Percentiles rank a stretch among this genome's conserved stretches.
Evolutionary conservation across 92 coral and sea anemone genomes (phyloP).

Genomic region (Porites evermanni): DNA sequence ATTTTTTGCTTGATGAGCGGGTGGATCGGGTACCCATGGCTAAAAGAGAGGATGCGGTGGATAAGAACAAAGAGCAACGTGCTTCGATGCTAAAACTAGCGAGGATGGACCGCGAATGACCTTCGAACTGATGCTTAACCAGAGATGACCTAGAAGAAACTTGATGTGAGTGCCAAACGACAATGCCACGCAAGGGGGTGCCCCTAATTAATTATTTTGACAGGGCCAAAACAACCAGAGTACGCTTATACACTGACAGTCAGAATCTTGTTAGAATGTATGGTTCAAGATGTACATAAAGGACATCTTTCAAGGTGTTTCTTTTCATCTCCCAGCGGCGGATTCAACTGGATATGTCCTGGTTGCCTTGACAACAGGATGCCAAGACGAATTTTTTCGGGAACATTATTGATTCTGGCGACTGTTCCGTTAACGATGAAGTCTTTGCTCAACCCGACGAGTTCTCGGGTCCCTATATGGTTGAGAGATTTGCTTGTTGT

Average conservation of each 20-base stretch:
- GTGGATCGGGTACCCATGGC: too few species aligned
- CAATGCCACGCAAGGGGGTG: constrained; percentile 12
- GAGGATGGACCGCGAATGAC: too few species aligned
- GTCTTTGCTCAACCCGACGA: neutral
- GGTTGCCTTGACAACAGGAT: constrained; percentile 29
- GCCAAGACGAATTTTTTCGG: constrained; percentile 26
- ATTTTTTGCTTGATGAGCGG: too few species aligned
- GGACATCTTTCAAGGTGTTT: constrained; percentile 22
- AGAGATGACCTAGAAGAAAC: constrained; percentile 5
- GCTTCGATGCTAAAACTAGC: too few species aligned
- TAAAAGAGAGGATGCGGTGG: too few species aligned
- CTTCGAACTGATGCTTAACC: neutral
- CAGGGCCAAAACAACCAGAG: constrained; percentile 1
- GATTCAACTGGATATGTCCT: constrained; percentile 21
- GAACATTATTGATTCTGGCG: constrained; percentile 40
- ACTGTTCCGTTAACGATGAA: constrained; percentile 17
- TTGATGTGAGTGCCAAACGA: constrained; percentile 5
- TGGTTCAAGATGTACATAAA: constrained; percentile 4
- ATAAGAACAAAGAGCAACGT: too few species aligned
- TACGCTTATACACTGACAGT: constrained; percentile 4
- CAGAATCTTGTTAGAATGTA: constrained; percentile 28
- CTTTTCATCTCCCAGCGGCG: neutral
- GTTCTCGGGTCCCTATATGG: constrained; percentile 33
- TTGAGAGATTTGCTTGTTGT: constrained; percentile 40
- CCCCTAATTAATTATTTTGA: constrained; percentile 4